Evolutionary conservation across 2,888 invertebrate species (phyloP), one percentile per base, ranked within the genome.

Genomic region (Gastracanthus pulcherrimus): DNA sequence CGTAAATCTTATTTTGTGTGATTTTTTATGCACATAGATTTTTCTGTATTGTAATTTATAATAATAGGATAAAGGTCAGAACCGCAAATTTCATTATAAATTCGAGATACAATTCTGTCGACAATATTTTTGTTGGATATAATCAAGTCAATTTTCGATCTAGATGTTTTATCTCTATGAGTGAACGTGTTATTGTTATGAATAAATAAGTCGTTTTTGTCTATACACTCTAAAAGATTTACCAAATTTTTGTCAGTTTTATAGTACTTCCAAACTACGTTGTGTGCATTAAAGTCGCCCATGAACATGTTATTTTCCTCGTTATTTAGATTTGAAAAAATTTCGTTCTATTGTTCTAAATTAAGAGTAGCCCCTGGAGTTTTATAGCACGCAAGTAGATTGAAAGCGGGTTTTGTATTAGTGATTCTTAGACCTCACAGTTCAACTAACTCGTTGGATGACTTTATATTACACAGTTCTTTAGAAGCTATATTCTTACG

Each of bases 51-150:
- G n/a, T n/a, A 5, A n/a, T 69, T n/a, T 11, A 69, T 29, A 19
- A 11, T n/a, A 13, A 69, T 69, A 3, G 69, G 69, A 26, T 23
- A 69, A 16, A 45, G 69, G 16, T 45, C 31, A 16, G 71, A 71
- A 3, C 51, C 71, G 41, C 41, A 70, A 1, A 62, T 67, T 38
- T 82, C 82, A 51, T 75, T 58, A 26, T 69, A n/a, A 2, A 70
- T 23, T 2, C 4, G 2, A 1, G n/a, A 34, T 19, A 5, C 36
- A 3, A 41, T 19, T 23, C 36, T 76, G 16, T 66, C 66, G 5
- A 19, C n/a, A 0, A 76, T 66, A 9, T 19, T 23, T 7, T 26
- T 7, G 16, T 58, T 31, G 0, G 66, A 76, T 3, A 76, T 4
- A 34, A 64, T 48, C 1, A 76, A 19, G 7, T 76, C 64, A 19